Evolutionary conservation across 2,113 vertebrate genomes (phyloP), one percentile per base, ranked within the genome.

Genomic region (Chloroceryle aenea): DNA sequence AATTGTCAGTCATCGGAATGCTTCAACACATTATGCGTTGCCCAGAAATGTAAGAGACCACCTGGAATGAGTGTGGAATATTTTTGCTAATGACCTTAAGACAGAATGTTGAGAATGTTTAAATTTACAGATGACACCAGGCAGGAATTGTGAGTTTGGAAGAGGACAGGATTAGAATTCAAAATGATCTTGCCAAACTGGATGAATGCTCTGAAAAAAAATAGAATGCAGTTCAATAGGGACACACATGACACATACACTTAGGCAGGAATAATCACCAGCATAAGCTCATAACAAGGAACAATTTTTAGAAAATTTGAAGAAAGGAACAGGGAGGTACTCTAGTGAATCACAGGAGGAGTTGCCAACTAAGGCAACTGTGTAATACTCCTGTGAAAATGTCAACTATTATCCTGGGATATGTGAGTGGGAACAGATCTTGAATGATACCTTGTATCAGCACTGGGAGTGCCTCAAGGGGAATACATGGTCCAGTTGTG

Each of bases 41-140:
- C 96, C 96, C 94, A 97, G 95, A 96, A 95, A 96, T 97, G 91
- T 96, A 95, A 95, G 48, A 92, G 47, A 96, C 96, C 95, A 97
- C 95, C 96, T 97, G 96, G 96, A 96, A 96, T 95, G 93, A 91
- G 84, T 73, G 95, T 91, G 89, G 94, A 96, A 94, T 95, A 95
- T 83, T 95, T 97, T 95, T 87, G 71, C 62, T 95, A 91, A 97
- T 96, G 89, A 97, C 95, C 89, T 95, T 84, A 89, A 53, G 84
- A 85, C 75, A 88, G 91, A 89, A 91, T 93, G 93, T 92, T 87
- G 89, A 89, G 87, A 91, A 89, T 94, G 87, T 95, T 95, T 95
- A 93, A 93, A 93, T 96, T 94, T 95, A 67, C 91, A 94, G 93
- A 96, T 92, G 93, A 95, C 89, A 97, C 93, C 43, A 94, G 87